These are phyloP conservation scores for Sakesphorus luctuosus DNA, from an alignment of 2,113 vertebrate species.

Conservation along the genomic window DNA sequence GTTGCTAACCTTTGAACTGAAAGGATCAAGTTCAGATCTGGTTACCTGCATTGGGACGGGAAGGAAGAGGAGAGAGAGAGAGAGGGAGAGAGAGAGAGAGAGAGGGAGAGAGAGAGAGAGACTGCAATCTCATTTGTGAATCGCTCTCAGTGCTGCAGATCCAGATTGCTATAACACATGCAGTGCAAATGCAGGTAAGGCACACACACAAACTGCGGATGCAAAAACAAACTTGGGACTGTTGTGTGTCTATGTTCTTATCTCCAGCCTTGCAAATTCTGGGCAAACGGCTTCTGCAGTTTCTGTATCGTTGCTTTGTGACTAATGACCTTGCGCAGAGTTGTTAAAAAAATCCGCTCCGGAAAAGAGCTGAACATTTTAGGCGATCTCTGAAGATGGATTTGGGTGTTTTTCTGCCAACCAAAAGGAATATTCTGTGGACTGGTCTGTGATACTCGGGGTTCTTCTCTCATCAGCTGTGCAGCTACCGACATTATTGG, in stretches of 20 bases:
- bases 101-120: conserved; percentile 76
- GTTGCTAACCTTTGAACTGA: conserved; percentile 83
- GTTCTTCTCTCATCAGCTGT: conserved; percentile 28
- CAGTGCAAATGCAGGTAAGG: conserved; percentile 92
- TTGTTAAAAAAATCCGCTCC: conserved; percentile 72
- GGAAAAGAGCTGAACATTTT: conserved; percentile 66
- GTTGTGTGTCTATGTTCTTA: background rate
- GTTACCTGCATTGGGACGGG: conserved; percentile 83
- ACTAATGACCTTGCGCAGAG: conserved; percentile 86
- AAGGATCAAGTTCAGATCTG: conserved; percentile 84
- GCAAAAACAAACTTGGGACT: conserved; percentile 80
- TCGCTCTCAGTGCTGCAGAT: conserved; percentile 93
- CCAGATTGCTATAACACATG: conserved; percentile 86
- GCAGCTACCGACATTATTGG: conserved; percentile 51
- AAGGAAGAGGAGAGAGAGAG: conserved; percentile 47
- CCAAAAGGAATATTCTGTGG: conserved; percentile 47
- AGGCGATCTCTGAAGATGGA: conserved; percentile 73
- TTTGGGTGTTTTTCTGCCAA: conserved; percentile 62
- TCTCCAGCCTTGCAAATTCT: conserved; percentile 18
- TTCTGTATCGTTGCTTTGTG: conserved; percentile 72
- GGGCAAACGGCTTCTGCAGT: conserved; percentile 68
- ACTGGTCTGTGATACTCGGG: conserved; percentile 54
- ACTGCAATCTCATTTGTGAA: conserved; percentile 97
- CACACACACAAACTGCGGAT: conserved; percentile 79
- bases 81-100: conserved; percentile 77